Conservation (phyloP, 2,797 vertebrate genomes). For the Gymnodraco acuticeps region DNA sequence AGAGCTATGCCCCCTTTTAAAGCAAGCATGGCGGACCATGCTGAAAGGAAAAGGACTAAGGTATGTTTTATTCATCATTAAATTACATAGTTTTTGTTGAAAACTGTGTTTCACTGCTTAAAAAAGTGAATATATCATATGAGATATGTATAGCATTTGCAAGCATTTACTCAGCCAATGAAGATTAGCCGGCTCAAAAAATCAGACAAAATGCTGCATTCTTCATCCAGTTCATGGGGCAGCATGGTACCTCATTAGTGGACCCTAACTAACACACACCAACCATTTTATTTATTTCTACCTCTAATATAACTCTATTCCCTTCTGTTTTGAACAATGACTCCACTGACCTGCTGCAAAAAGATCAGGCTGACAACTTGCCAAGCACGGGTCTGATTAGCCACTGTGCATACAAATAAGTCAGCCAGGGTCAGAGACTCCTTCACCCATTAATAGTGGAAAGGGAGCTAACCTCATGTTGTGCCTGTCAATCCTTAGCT, state of each 20-base stretch:
- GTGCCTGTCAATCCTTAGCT: conserved; percentile 32
- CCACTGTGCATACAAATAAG: conserved; percentile 30
- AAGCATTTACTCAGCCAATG: neutral
- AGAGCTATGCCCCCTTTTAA: neutral
- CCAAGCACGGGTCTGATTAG: conserved; percentile 40
- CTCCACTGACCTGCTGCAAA: conserved; percentile 27
- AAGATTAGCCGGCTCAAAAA: neutral
- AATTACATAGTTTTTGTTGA: neutral
- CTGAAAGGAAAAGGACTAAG: neutral
- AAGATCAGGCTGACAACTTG: conserved; percentile 31
- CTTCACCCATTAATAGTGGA: conserved; percentile 45
- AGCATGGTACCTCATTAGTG: conserved; percentile 1
- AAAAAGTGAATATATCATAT: neutral
- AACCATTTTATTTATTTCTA: neutral
- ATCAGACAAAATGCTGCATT: neutral
- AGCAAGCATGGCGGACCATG: neutral
- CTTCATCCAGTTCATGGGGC: neutral
- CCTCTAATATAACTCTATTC: neutral
- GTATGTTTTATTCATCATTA: neutral
- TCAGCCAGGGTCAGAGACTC: conserved; percentile 28
- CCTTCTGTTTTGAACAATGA: conserved; percentile 14
- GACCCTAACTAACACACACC: neutral
- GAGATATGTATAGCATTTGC: neutral
- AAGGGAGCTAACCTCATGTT: conserved; percentile 45
- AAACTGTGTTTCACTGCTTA: neutral